Conservation (phyloP, 2,797 vertebrate genomes). For the Hydrophis major region DNA sequence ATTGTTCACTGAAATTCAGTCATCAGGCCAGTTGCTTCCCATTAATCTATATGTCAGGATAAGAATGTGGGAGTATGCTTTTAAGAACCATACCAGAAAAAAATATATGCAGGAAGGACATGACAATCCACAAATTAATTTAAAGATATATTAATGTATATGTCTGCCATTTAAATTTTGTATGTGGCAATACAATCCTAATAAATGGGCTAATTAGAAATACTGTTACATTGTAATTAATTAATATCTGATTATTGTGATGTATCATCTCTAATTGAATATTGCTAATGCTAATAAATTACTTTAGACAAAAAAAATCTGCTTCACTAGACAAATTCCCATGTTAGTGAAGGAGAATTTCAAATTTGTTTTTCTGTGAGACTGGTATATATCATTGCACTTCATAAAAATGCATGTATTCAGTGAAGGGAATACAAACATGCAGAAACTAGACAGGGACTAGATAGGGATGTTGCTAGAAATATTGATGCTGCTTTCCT, state of each 20-base stretch:
- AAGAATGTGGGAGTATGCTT: not conserved
- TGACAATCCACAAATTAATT: conserved; percentile 5
- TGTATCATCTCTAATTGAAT: conserved; percentile 21
- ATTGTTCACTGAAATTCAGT: conserved; percentile 11
- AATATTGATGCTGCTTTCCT: not conserved
- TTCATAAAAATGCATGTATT: conserved; percentile 22
- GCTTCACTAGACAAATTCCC: conserved; percentile 1
- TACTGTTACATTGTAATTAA: conserved; percentile 19
- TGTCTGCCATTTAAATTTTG: not conserved
- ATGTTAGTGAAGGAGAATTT: conserved; percentile 8
- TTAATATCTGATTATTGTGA: conserved; percentile 35
- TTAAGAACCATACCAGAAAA: not conserved
- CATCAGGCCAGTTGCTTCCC: conserved; percentile 1
- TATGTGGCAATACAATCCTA: conserved; percentile 4
- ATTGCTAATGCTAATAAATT: conserved; percentile 31
- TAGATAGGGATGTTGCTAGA: conserved; percentile 1
- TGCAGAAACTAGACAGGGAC: not conserved
- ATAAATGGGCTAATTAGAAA: conserved; percentile 18
- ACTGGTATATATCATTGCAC: conserved; percentile 10
- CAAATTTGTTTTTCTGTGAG: conserved; percentile 1
- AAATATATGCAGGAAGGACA: not conserved
- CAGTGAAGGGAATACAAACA: not conserved
- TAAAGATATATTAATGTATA: conserved; percentile 5
- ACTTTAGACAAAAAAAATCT: conserved; percentile 17
- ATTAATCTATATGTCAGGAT: not conserved